A percentile compares a stretch with the other conserved stretches of the same genome.
Conservation (phyloP, 2,113 vertebrate genomes). For the Lipotes vexillifer region DNA sequence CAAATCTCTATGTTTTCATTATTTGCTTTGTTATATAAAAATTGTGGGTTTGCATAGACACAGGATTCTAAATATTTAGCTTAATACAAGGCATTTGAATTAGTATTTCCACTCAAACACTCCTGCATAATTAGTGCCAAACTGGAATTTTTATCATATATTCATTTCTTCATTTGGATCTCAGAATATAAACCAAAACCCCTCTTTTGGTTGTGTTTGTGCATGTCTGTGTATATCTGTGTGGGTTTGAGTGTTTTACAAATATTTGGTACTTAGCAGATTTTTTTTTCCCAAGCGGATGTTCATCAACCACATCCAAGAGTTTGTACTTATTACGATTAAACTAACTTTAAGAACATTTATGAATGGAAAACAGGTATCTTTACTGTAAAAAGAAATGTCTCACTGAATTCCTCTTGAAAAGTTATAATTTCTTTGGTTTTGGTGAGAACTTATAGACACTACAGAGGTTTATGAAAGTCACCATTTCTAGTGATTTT, state of each 20-base stretch:
- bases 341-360: slow-evolving; percentile 17
- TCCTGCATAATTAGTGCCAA: background rate
- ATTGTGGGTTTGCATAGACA: background rate
- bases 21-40: slow-evolving; percentile 37
- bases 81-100: background rate
- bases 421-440: background rate
- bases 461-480: background rate
- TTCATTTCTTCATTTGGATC: slow-evolving; percentile 17
- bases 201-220: background rate
- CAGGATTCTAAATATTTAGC: slow-evolving; percentile 60
- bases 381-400: background rate
- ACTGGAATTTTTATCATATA: background rate
- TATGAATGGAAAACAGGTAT: background rate
- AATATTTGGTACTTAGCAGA: slow-evolving; percentile 39
- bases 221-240: background rate
- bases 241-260: slow-evolving; percentile 26
- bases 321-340: slow-evolving; percentile 24
- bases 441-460: background rate
- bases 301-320: background rate
- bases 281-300: background rate
- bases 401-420: background rate
- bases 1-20: slow-evolving; percentile 19
- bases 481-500: background rate
- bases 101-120: background rate
- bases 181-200: slow-evolving; percentile 6